These are phyloP conservation scores for Osmerus mordax DNA, from an alignment of 2,113 vertebrate species.

Conservation along the genomic window DNA sequence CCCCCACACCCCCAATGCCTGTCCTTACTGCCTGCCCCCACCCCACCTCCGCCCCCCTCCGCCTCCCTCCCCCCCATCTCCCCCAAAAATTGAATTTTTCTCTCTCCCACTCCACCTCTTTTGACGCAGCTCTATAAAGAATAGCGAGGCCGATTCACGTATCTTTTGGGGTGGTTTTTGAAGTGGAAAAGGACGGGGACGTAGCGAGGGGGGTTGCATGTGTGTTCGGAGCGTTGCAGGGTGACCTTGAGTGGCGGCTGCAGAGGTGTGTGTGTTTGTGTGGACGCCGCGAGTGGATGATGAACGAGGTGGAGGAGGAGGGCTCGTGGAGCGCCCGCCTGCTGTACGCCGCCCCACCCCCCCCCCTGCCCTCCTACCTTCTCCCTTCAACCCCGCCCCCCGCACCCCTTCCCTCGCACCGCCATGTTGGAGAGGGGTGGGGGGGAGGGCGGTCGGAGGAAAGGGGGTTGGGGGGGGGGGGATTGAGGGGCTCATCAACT, in stretches of 20 bases:
- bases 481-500: slow-evolving; percentile 68
- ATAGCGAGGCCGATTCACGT: slow-evolving; percentile 56
- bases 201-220: slow-evolving; percentile 40
- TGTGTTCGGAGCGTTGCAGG: slow-evolving; percentile 32
- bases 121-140: slow-evolving; percentile 77
- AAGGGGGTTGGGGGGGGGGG: slow-evolving; percentile 31
- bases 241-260: slow-evolving; percentile 63
- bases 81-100: slow-evolving; percentile 66
- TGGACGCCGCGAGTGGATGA: slow-evolving; percentile 58
- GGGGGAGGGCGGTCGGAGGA: background rate
- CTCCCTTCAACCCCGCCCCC: slow-evolving; percentile 47
- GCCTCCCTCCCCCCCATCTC: too few relatives aligned
- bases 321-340: slow-evolving; percentile 42
- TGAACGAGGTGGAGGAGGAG: slow-evolving; percentile 58
- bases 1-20: slow-evolving; percentile 59
- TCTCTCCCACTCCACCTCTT: slow-evolving; percentile 67
- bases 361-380: slow-evolving; percentile 55
- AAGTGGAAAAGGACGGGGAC: slow-evolving; percentile 64
- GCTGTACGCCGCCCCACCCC: slow-evolving; percentile 36
- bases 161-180: slow-evolving; percentile 36
- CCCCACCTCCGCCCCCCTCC: too few relatives aligned
- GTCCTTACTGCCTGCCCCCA: slow-evolving; percentile 12
- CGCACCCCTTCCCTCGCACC: slow-evolving; percentile 56
- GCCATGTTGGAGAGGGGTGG: slow-evolving; percentile 74
- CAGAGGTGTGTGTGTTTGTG: slow-evolving; percentile 36